Base-by-base conservation (phyloP, 2,888 invertebrate species). In the Loripinus fragilis region DNA sequence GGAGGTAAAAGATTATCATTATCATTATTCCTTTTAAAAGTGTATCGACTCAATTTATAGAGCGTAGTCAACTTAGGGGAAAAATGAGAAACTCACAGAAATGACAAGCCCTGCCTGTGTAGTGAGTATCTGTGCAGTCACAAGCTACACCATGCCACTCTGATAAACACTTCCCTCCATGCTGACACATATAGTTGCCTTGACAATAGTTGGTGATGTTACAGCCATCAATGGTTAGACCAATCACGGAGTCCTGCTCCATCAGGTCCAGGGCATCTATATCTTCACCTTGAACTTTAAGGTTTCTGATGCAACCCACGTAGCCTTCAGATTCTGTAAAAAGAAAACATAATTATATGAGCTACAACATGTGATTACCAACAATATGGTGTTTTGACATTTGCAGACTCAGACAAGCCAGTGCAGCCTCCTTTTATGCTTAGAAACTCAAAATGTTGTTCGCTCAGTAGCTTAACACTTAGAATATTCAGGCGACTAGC, bases 31-130 rank as follows among this genome's bases (percentile, higher is more conserved):
- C n/a, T n/a, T n/a, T n/a, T n/a, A n/a, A n/a, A n/a, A n/a, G n/a
- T n/a, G n/a, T n/a, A n/a, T n/a, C n/a, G n/a, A n/a, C n/a, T n/a
- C n/a, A n/a, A n/a, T n/a, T 42, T 42, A 12, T 42, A 42, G 12
- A 42, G 42, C 42, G 8, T 42, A 12, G 17, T 12, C 8, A 42
- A 12, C 42, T 42, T 17, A 12, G 42, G n/a, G n/a, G n/a, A 38
- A 38, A 12, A 5, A 38, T 38, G 5, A 38, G 12, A 38, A 38
- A 91, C 93, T 94, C 91, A 95, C 95, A 94, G 89, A 98, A 98
- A 92, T 98, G 98, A 89, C 98, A 98, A 91, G 98, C 98, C 91
- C 97, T 97, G 15, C 98, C 98, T 65, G 97, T 97, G 91, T 98
- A 98, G 0, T 97, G 97, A 5, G 97, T 98, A 84, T 96, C 96